A percentile compares a stretch with the other conserved stretches of the same genome.
These are phyloP conservation scores for Listronotus bonariensis DNA, from an alignment of 1,140 invertebrate species.

Conservation along the genomic window DNA sequence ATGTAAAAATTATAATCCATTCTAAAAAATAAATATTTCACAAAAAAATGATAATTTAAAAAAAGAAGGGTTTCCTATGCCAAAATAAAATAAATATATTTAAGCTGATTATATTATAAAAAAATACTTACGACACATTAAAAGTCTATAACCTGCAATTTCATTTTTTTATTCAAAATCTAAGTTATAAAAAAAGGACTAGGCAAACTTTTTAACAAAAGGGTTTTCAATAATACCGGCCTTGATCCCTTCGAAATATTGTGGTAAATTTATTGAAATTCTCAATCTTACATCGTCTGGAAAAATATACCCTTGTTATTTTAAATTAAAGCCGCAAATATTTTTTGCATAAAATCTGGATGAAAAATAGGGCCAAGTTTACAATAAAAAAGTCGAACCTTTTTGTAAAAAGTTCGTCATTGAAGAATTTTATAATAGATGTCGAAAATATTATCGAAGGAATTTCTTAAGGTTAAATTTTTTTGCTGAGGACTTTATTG, in stretches of 20 bases:
- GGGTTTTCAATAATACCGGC: no score
- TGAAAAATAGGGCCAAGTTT: conserved; percentile 15
- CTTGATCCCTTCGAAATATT: conserved; percentile 12
- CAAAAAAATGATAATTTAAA: no score
- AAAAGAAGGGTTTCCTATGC: no score
- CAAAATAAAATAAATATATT: no score
- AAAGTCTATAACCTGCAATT: no score
- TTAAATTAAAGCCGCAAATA: conserved; percentile 23
- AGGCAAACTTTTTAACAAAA: no score
- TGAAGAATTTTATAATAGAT: conserved; percentile 16
- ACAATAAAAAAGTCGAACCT: conserved; percentile 5
- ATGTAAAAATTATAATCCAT: no score
- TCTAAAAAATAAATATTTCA: no score
- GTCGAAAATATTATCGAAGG: conserved; percentile 17
- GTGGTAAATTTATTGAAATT: conserved; percentile 19
- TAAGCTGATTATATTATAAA: no score
- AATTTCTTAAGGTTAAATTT: conserved; percentile 17
- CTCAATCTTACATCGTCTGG: conserved; percentile 15
- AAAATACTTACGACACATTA: no score
- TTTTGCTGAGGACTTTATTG: no score
- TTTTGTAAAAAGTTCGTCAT: conserved; percentile 14
- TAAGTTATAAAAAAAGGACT: no score
- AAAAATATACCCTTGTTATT: conserved; percentile 27
- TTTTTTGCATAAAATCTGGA: conserved; percentile 15
- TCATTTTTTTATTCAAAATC: neutral